phyloP scores from a whole-genome alignment of 2,113 vertebrate genomes.

The Myrmophylax atrothorax region DNA sequence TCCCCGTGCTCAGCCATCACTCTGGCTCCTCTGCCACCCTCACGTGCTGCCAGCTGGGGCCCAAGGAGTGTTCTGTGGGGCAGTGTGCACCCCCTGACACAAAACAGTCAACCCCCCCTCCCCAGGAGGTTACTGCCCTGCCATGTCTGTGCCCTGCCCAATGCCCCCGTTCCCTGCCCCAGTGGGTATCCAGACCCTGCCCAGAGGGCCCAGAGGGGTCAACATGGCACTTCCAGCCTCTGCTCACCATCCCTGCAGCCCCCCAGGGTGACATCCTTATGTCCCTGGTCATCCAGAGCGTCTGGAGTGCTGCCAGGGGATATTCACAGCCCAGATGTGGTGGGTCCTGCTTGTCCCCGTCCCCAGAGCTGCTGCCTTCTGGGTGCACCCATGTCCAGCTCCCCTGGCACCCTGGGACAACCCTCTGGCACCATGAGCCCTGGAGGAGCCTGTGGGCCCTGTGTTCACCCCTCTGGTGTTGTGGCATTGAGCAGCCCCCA shows the following conservation, averaged over 20 bases:
- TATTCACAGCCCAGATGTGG: background rate
- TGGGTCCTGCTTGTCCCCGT: background rate
- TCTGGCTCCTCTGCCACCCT: background rate
- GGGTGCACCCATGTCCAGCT: background rate
- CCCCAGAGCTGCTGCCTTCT: background rate
- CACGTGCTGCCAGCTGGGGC: rapidly evolving
- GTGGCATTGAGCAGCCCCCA: background rate
- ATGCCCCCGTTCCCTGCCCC: rapidly evolving
- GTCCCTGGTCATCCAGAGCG: background rate
- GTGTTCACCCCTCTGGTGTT: background rate
- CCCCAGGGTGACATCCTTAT: background rate
- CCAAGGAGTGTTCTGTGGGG: background rate
- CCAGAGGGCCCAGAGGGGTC: rapidly evolving
- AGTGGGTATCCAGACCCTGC: rapidly evolving
- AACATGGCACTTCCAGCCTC: rapidly evolving
- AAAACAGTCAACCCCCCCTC: rapidly evolving
- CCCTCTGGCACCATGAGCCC: background rate
- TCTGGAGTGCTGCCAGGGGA: background rate
- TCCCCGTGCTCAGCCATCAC: rapidly evolving
- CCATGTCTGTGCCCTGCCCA: rapidly evolving
- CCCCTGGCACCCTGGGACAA: background rate
- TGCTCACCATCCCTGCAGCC: background rate
- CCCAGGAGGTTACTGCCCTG: background rate
- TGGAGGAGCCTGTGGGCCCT: rapidly evolving
- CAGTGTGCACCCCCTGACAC: background rate